These are phyloP conservation scores for Astyanax mexicanus DNA, from an alignment of 2,797 vertebrate species.

Conservation along the genomic window DNA sequence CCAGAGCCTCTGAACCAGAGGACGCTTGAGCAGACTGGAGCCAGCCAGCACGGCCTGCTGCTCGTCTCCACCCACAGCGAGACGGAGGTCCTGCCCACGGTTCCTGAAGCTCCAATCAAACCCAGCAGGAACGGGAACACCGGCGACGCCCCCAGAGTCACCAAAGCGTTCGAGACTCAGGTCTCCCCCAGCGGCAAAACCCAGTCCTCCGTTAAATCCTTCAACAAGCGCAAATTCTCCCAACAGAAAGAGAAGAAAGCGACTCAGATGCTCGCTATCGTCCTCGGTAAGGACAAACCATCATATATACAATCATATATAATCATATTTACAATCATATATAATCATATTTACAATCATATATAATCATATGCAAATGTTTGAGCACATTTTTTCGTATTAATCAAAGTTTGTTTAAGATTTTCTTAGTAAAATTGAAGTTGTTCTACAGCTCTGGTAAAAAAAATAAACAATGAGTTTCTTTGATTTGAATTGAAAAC, in stretches of 20 bases:
- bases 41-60: constrained; percentile 76
- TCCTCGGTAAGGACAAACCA: constrained; percentile 85
- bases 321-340: no score
- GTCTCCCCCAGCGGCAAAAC: constrained; percentile 93
- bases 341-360: no score
- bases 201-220: constrained; percentile 88
- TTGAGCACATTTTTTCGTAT: no score
- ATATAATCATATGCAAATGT: no score
- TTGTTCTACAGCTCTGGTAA: no score
- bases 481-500: no score
- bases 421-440: no score
- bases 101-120: constrained; percentile 74
- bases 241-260: constrained; percentile 99
- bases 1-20: constrained; percentile 86
- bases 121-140: constrained; percentile 88
- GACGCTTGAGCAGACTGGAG: constrained; percentile 81
- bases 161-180: constrained; percentile 92
- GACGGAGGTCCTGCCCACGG: constrained; percentile 72
- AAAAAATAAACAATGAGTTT: no score
- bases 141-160: constrained; percentile 72
- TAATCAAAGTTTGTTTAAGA: no score
- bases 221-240: constrained; percentile 95
- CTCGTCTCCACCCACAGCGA: constrained; percentile 72
- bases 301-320: not conserved
- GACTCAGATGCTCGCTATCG: constrained; percentile 98